These are phyloP conservation scores for Thecocarcelia acutangulata DNA, from an alignment of 2,888 invertebrate genomes.

Conservation along the genomic window DNA sequence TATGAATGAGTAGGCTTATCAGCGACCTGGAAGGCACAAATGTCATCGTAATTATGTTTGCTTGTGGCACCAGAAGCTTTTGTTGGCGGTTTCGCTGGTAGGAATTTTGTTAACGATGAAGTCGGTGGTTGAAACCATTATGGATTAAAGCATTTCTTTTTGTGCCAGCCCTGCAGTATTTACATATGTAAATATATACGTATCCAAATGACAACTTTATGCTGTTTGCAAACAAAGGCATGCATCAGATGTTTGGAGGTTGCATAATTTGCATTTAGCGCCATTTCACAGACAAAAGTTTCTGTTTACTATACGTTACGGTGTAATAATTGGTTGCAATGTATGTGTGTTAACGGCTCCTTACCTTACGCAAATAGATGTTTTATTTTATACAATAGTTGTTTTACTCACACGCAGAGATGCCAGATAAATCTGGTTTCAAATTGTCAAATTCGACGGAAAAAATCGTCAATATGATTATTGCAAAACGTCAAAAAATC, in stretches of 20 bases:
- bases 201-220: too few relatives aligned
- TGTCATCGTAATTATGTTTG: slow-evolving; percentile 6
- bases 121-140: slow-evolving; percentile 19
- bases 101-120: slow-evolving; percentile 20
- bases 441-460: too few relatives aligned
- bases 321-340: too few relatives aligned
- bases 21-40: slow-evolving; percentile 64
- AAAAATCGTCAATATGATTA: too few relatives aligned
- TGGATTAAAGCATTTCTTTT: neutral
- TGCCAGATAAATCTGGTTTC: too few relatives aligned
- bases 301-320: too few relatives aligned
- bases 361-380: too few relatives aligned
- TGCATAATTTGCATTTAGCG: neutral
- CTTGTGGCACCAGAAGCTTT: neutral
- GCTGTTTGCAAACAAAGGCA: neutral
- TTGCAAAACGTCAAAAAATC: too few relatives aligned
- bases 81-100: too few relatives aligned
- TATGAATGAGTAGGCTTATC: slow-evolving; percentile 3
- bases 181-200: neutral
- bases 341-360: too few relatives aligned
- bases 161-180: neutral
- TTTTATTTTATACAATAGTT: too few relatives aligned
- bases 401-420: too few relatives aligned
- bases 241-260: slow-evolving; percentile 8
- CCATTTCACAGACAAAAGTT: neutral